Evolutionary conservation across 1,140 invertebrate species (phyloP).

Genomic region (Drosophila parvula): DNA sequence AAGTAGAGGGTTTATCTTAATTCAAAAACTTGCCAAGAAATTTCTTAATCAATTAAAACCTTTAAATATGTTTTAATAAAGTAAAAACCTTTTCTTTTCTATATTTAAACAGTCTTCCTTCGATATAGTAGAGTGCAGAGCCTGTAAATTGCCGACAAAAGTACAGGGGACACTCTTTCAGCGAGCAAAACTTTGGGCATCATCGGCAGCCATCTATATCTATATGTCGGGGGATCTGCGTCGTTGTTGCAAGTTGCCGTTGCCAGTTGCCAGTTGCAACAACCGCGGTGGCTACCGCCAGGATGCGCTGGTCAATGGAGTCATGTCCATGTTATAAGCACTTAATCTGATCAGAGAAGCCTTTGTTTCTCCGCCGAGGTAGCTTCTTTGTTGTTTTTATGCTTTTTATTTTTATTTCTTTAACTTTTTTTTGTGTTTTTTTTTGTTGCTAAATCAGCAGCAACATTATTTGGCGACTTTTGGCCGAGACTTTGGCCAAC

Average conservation of each 20-base stretch:
- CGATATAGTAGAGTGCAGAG: conserved; percentile 23
- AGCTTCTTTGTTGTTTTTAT: conserved; percentile 21
- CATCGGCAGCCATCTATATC: conserved; percentile 40
- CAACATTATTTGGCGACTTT: conserved; percentile 65
- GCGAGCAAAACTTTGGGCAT: conserved; percentile 22
- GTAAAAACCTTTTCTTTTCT: neutral
- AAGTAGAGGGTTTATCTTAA: neutral
- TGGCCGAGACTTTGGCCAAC: conserved; percentile 39
- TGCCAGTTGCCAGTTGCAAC: conserved; percentile 1
- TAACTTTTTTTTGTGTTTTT: neutral
- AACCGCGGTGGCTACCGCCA: conserved; percentile 24
- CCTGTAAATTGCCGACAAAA: conserved; percentile 57
- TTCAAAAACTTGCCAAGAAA: neutral
- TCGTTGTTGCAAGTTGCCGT: neutral
- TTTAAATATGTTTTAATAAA: neutral
- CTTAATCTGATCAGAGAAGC: conserved; percentile 73
- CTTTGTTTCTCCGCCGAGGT: conserved; percentile 63
- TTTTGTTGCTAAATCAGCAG: conserved; percentile 40
- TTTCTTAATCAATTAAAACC: neutral
- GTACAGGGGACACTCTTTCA: conserved; percentile 24
- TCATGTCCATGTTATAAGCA: conserved; percentile 82
- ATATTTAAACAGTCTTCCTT: neutral
- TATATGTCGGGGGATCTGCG: conserved; percentile 47
- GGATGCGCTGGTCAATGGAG: conserved; percentile 69
- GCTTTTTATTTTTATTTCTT: conserved; percentile 1